phyloP scores from a whole-genome alignment of 2,888 invertebrate genomes.

The Arge pagana region DNA sequence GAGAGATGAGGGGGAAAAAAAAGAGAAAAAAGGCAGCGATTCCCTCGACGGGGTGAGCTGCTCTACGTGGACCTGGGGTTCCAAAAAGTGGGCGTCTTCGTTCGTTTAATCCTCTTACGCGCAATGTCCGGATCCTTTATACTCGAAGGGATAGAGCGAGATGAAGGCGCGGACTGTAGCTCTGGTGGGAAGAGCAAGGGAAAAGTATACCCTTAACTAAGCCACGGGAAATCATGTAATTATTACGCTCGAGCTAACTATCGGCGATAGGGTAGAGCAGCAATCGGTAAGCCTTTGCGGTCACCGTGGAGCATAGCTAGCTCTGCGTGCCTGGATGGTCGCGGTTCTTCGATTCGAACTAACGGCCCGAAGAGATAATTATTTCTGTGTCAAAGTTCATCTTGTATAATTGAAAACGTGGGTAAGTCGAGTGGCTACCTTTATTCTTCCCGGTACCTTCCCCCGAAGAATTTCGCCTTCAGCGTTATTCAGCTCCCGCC shows the following conservation, averaged over 20 bases:
- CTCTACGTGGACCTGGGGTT: slow-evolving; percentile 3
- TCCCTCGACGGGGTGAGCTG: background rate
- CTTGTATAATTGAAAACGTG: slow-evolving; percentile 55
- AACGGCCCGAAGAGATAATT: slow-evolving; percentile 52
- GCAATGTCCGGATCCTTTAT: slow-evolving; percentile 47
- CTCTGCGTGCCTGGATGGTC: slow-evolving; percentile 9
- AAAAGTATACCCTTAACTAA: slow-evolving; percentile 37
- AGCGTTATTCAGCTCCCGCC: no score
- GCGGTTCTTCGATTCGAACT: slow-evolving; percentile 32
- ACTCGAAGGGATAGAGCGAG: slow-evolving; percentile 25
- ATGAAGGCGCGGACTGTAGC: background rate
- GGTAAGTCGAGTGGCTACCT: slow-evolving; percentile 34
- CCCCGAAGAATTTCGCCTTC: no score
- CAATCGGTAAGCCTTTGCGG: slow-evolving; percentile 30
- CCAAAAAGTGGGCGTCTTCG: slow-evolving; percentile 2
- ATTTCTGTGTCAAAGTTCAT: slow-evolving; percentile 52
- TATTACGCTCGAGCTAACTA: slow-evolving; percentile 52
- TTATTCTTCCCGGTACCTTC: slow-evolving; percentile 9
- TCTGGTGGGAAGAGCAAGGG: background rate
- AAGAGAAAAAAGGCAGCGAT: slow-evolving; percentile 28
- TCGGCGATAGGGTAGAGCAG: slow-evolving; percentile 28
- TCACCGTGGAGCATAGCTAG: slow-evolving; percentile 31
- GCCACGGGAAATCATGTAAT: slow-evolving; percentile 52
- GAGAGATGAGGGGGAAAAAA: slow-evolving; percentile 24
- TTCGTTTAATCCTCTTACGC: slow-evolving; percentile 25